Conservation (phyloP, 1,140 invertebrate genomes). For the Magallana gigas region DNA sequence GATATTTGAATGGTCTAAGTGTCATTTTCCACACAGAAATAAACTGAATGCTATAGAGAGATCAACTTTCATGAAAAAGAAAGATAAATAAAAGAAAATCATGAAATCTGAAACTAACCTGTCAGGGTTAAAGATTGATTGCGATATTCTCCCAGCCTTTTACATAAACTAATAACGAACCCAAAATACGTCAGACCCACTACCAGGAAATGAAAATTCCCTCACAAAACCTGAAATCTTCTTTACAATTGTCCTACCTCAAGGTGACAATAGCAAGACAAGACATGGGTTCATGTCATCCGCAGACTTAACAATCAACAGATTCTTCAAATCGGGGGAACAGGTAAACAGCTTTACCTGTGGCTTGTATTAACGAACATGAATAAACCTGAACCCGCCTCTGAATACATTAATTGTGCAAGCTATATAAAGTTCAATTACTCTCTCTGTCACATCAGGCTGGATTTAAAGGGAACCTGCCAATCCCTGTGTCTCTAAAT, state of each 20-base stretch:
- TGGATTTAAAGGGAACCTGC: neutral
- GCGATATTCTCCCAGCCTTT: no score
- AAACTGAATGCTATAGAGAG: no score
- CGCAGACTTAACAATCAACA: neutral
- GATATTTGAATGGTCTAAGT: no score
- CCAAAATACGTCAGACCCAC: neutral
- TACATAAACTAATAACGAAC: neutral
- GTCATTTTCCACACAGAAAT: no score
- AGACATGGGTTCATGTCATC: neutral
- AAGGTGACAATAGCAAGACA: constrained; percentile 3
- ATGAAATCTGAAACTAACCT: constrained; percentile 4
- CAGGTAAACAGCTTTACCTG: neutral
- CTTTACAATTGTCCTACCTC: constrained; percentile 4
- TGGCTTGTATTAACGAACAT: neutral
- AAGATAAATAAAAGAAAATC: neutral
- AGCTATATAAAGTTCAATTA: constrained; percentile 22
- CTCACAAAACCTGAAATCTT: neutral
- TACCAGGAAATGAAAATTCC: constrained; percentile 14
- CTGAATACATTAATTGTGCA: constrained; percentile 30
- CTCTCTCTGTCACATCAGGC: neutral
- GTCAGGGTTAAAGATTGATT: neutral
- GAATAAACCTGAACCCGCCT: neutral
- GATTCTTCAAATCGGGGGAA: neutral
- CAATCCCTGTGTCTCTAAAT: neutral
- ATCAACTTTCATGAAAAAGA: neutral